Evolutionary conservation across 2,797 vertebrate species (phyloP), one percentile per base, ranked within the genome.

Genomic region (Amphiprion clarkii): DNA sequence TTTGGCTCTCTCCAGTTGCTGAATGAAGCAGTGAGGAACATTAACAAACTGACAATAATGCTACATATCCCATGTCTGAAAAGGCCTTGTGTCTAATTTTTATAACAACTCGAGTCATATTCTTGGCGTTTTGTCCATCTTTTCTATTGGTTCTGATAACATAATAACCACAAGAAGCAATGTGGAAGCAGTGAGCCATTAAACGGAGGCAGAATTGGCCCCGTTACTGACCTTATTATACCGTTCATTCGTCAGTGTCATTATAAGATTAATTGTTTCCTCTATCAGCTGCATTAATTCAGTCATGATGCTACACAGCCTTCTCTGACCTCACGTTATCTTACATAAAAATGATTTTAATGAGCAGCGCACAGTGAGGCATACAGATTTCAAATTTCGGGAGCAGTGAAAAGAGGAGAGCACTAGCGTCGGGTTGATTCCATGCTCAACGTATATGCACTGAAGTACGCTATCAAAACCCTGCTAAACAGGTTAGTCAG

Each of bases 221-320:
- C 40, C 49, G 33, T 12, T 59, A 57, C 13, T 67, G 58, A 79
- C 70, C 49, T 70, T 63, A 65, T 75, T 78, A 52, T 40, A 8
- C 42, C 51, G 6, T 39, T 79, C 25, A 80, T 85, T 71, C 55
- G 48, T 86, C 71, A 70, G 19, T 70, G 69, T 79, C 67, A 55
- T 73, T 44, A 33, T 21, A 21, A 65, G 71, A 82, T 85, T 72
- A 58, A 67, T 58, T 61, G 42, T 83, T 83, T 76, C 69, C 55
- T 40, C 69, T 56, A 59, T 72, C 67, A 44, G 67, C 67, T 29
- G 51, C 61, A 78, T 70, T 71, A 67, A 76, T 82, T 59, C 48
- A 71, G 60, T 57, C 70, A 60, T 70, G 78, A 70, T 11, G 6
- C 56, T 61, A 42, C 65, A 73, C 40, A 42, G 52, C 25, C 12